phyloP scores from a whole-genome alignment of 2,888 invertebrate genomes.

The Hydrotaea cyrtoneurina region DNA sequence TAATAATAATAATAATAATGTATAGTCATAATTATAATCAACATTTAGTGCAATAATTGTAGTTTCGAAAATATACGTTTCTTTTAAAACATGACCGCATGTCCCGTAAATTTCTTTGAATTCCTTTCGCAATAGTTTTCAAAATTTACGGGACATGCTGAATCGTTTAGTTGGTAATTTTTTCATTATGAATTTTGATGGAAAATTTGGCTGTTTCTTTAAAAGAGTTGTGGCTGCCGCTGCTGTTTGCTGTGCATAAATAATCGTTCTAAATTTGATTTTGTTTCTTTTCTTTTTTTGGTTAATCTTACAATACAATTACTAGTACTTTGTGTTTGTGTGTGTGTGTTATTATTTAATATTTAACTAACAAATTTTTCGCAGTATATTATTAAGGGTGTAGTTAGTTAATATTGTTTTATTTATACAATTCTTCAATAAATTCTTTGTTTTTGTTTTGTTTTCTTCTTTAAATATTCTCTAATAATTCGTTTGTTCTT shows the following conservation, averaged over 20 bases:
- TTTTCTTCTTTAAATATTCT: background rate
- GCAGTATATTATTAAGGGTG: background rate
- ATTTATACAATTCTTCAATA: constrained; percentile 17
- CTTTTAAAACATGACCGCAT: constrained; percentile 44
- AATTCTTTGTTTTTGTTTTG: constrained; percentile 27
- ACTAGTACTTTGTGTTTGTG: constrained; percentile 1
- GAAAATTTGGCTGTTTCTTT: constrained; percentile 60
- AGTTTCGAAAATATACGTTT: constrained; percentile 22
- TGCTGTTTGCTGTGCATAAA: constrained; percentile 59
- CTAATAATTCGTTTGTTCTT: constrained; percentile 13
- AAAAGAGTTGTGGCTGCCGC: constrained; percentile 47
- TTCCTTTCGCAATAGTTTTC: background rate
- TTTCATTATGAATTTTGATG: background rate
- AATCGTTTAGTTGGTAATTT: constrained; percentile 48
- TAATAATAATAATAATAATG: constrained; percentile 35
- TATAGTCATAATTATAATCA: constrained; percentile 30
- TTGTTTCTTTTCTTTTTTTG: background rate
- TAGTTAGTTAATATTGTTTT: constrained; percentile 19
- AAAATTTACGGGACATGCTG: constrained; percentile 62
- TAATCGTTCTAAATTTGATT: constrained; percentile 30
- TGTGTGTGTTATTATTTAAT: constrained; percentile 1
- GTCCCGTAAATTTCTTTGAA: constrained; percentile 57
- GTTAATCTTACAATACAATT: constrained; percentile 1
- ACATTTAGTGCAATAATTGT: constrained; percentile 60
- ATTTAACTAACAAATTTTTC: constrained; percentile 25